These are phyloP conservation scores for Malurus leucopterus DNA, from an alignment of 2,797 vertebrate genomes.

Conservation along the genomic window DNA sequence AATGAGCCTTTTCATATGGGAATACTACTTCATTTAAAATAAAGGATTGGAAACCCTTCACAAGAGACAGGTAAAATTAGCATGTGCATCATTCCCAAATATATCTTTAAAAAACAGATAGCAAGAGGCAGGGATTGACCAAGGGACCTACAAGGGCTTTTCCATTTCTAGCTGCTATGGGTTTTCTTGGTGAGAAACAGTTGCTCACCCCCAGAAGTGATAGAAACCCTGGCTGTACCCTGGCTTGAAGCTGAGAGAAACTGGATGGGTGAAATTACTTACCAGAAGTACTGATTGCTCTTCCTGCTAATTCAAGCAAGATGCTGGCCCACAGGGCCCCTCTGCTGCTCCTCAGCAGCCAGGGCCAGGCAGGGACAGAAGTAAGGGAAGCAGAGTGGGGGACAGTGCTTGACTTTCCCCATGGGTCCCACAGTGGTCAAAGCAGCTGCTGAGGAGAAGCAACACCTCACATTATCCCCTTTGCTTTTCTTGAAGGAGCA, in stretches of 20 bases:
- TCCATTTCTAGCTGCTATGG: neutral
- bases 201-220: neutral
- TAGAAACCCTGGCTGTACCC: neutral
- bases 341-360: neutral
- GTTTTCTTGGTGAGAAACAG: neutral
- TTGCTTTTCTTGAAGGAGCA: neutral
- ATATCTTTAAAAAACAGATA: no score
- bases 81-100: neutral
- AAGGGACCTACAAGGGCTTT: neutral
- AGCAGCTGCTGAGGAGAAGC: neutral
- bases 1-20: neutral
- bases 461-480: neutral
- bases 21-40: neutral
- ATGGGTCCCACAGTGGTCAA: neutral
- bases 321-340: neutral
- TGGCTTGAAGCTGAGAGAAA: neutral
- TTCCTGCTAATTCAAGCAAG: neutral
- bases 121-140: neutral
- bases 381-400: neutral
- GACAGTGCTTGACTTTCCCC: neutral
- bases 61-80: neutral
- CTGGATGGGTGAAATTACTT: neutral
- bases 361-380: neutral
- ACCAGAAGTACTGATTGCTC: neutral
- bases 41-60: neutral